phyloP scores from a whole-genome alignment of 92 coral and sea anemone genomes.

The Paragorgia papillata region DNA sequence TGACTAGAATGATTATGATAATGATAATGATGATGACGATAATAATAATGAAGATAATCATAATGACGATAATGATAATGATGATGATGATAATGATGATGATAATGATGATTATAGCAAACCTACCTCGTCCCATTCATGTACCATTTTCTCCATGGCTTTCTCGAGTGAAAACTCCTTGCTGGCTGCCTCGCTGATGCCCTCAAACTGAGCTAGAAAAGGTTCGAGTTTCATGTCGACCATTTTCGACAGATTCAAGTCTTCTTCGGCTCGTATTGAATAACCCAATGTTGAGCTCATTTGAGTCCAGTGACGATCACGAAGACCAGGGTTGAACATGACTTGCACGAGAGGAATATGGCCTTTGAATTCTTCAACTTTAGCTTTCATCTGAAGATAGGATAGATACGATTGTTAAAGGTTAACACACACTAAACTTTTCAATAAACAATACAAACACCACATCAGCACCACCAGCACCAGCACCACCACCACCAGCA shows the following conservation, averaged over 20 bases:
- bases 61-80: no score
- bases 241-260: conserved; percentile 96
- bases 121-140: conserved; percentile 95
- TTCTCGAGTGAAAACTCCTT: conserved; percentile 99
- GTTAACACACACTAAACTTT: neutral
- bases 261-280: conserved; percentile 90
- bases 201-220: conserved; percentile 86
- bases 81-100: no score
- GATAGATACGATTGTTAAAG: neutral
- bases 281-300: conserved; percentile 97
- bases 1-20: no score
- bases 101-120: conserved; percentile 12
- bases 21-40: no score
- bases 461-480: neutral
- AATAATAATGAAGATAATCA: no score
- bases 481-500: neutral
- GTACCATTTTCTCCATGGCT: conserved; percentile 99
- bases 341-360: conserved; percentile 96
- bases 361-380: conserved; percentile 97
- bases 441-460: conserved; percentile 4
- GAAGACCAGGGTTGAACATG: conserved; percentile 95
- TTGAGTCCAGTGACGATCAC: conserved; percentile 95
- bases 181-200: conserved; percentile 99
- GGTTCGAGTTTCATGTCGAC: conserved; percentile 99
- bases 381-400: conserved; percentile 78